Conservation (phyloP, 2,888 invertebrate genomes). For the Siphonodentalium dalli region DNA sequence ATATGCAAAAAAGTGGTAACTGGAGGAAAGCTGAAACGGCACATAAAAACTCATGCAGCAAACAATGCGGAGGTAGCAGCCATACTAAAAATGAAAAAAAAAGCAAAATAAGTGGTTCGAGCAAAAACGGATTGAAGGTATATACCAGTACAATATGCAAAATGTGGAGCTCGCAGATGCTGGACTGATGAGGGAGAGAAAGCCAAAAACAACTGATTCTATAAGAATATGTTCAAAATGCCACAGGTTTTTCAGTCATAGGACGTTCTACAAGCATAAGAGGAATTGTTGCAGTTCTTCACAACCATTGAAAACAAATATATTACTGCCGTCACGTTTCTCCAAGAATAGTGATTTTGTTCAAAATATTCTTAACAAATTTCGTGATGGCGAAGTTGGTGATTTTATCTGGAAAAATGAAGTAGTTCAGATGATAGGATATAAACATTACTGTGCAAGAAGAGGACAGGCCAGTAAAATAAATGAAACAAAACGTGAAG, state of each 20-base stretch:
- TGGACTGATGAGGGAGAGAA: slow-evolving; percentile 21
- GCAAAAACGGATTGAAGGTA: no score
- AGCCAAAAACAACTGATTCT: slow-evolving; percentile 10
- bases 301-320: slow-evolving; percentile 4
- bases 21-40: no score
- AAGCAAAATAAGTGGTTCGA: no score
- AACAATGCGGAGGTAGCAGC: no score
- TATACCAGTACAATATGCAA: no score
- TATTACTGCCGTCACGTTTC: not conserved
- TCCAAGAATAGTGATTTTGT: slow-evolving; percentile 17
- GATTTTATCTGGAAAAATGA: not conserved
- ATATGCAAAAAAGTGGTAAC: no score
- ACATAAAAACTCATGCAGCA: no score
- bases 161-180: no score
- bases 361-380: slow-evolving; percentile 13
- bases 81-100: no score
- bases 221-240: slow-evolving; percentile 19
- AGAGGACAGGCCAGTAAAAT: slow-evolving; percentile 9
- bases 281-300: slow-evolving; percentile 1
- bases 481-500: slow-evolving; percentile 13
- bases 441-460: slow-evolving; percentile 12
- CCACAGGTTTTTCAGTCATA: slow-evolving; percentile 13
- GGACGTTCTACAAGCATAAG: slow-evolving; percentile 11
- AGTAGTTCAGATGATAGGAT: slow-evolving; percentile 8
- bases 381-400: slow-evolving; percentile 13